These are phyloP conservation scores for Melanaphis sacchari DNA, from an alignment of 1,140 invertebrate genomes.

Conservation along the genomic window DNA sequence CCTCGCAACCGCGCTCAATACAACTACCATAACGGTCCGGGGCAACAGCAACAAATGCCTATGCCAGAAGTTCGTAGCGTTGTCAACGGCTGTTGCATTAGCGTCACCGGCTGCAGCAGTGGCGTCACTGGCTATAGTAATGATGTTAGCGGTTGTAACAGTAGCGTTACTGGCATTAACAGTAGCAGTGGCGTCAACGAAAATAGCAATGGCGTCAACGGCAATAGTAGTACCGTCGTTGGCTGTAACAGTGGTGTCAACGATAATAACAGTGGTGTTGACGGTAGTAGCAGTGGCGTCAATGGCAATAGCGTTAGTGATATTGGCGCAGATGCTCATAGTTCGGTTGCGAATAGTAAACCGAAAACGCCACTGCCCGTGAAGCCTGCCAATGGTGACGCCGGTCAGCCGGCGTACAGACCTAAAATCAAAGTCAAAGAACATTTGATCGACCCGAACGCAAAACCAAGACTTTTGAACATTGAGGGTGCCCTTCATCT, in stretches of 20 bases:
- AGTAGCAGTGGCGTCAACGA: slow-evolving; percentile 55
- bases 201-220: background rate
- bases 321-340: background rate
- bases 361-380: background rate
- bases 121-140: background rate
- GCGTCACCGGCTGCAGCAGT: slow-evolving; percentile 53
- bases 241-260: background rate
- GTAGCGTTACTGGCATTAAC: slow-evolving; percentile 54
- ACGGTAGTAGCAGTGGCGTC: no score
- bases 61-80: background rate
- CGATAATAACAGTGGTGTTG: no score
- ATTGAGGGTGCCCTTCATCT: slow-evolving; percentile 58
- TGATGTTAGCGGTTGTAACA: slow-evolving; percentile 41
- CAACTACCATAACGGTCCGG: background rate
- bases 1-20: slow-evolving; percentile 40
- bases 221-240: background rate
- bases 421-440: slow-evolving; percentile 65
- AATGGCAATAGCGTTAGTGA: background rate
- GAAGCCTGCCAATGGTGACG: background rate
- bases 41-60: background rate
- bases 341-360: slow-evolving; percentile 56
- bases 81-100: slow-evolving; percentile 52
- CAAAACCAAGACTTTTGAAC: slow-evolving; percentile 61
- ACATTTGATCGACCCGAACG: slow-evolving; percentile 64
- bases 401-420: slow-evolving; percentile 60